phyloP scores from a whole-genome alignment of 2,113 vertebrate species.

The Piaya cayana region DNA sequence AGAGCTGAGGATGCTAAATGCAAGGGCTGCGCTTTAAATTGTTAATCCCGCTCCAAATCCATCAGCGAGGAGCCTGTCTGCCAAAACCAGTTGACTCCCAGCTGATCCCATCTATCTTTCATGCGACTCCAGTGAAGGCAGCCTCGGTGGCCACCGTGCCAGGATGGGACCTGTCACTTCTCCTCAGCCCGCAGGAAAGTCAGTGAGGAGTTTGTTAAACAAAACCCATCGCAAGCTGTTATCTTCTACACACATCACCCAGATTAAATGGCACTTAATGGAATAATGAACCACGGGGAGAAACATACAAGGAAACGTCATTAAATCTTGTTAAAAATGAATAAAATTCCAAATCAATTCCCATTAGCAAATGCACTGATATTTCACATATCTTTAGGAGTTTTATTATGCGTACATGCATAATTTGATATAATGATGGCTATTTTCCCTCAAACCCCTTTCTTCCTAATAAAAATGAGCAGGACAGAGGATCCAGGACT shows the following conservation, averaged over 20 bases:
- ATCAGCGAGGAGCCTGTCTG: neutral
- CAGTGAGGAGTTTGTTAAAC: neutral
- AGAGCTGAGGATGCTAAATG: conserved; percentile 1
- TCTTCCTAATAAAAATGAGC: conserved; percentile 64
- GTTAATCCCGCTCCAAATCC: conserved; percentile 37
- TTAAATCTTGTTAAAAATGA: conserved; percentile 82
- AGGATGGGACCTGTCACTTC: neutral
- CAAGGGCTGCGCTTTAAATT: conserved; percentile 25
- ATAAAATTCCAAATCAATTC: conserved; percentile 78
- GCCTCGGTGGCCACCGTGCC: neutral
- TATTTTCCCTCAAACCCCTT: conserved; percentile 28
- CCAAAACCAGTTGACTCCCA: conserved; percentile 43
- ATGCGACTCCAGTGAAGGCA: neutral
- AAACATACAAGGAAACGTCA: conserved; percentile 76
- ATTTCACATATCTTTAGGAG: conserved; percentile 61
- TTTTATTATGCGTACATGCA: conserved; percentile 72
- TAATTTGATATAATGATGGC: conserved; percentile 31
- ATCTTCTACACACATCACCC: conserved; percentile 45
- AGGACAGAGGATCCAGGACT: neutral
- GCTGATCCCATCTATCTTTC: conserved; percentile 50
- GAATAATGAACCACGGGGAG: conserved; percentile 69
- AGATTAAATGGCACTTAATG: conserved; percentile 68
- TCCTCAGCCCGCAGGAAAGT: neutral
- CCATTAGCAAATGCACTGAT: conserved; percentile 66
- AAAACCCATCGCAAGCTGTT: conserved; percentile 33